These are phyloP conservation scores for Acanthosepion esculentum DNA, from an alignment of 2,888 invertebrate species.

Conservation along the genomic window DNA sequence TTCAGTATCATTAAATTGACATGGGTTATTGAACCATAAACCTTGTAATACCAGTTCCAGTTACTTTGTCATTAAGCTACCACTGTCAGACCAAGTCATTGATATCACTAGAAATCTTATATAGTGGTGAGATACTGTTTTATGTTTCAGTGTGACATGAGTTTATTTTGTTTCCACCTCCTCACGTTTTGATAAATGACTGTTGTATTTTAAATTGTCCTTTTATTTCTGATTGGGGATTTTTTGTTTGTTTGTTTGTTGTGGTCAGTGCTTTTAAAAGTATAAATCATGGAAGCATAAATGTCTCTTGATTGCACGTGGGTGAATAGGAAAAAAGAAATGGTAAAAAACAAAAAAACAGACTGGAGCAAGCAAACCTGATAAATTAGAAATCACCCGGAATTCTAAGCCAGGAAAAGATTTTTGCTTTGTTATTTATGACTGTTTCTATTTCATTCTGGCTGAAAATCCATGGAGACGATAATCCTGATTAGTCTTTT, in stretches of 20 bases:
- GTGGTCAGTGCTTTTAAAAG: background rate
- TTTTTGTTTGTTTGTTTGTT: background rate
- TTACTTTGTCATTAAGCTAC: too few relatives aligned
- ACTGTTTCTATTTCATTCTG: background rate
- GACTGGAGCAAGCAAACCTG: too few relatives aligned
- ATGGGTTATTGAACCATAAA: too few relatives aligned
- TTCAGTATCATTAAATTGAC: too few relatives aligned
- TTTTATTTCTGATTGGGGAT: background rate
- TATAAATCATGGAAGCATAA: background rate
- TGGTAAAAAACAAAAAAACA: too few relatives aligned
- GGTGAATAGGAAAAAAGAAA: background rate
- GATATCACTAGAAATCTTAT: too few relatives aligned
- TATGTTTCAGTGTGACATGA: background rate
- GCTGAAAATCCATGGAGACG: background rate
- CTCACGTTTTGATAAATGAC: background rate
- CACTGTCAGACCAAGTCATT: too few relatives aligned
- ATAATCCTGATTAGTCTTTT: background rate
- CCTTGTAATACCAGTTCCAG: too few relatives aligned
- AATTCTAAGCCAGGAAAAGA: background rate
- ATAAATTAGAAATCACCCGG: background rate
- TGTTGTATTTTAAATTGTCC: background rate
- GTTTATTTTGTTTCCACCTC: background rate
- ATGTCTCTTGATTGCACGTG: background rate
- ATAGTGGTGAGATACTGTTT: too few relatives aligned
- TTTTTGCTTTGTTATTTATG: background rate